Conservation (phyloP, 2,888 invertebrate species). For the Eubasilissa splendida region DNA sequence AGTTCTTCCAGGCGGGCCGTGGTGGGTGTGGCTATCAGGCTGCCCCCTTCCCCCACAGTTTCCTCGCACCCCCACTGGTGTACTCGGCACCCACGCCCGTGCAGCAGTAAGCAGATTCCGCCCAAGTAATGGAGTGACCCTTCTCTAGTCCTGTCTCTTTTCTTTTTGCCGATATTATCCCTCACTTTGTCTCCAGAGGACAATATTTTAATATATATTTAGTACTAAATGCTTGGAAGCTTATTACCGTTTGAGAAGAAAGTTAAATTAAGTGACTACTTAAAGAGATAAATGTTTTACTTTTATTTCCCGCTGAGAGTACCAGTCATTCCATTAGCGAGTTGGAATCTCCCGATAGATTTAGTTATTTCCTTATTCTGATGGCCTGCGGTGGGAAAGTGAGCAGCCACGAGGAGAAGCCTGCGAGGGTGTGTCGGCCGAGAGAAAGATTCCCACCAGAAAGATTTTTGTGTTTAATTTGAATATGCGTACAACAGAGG, state of each 20-base stretch:
- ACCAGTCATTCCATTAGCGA: conserved; percentile 56
- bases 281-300: conserved; percentile 16
- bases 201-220: conserved; percentile 8
- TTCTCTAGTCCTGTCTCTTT: conserved; percentile 48
- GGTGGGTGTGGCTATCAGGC: conserved; percentile 80
- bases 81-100: conserved; percentile 77
- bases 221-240: conserved; percentile 18
- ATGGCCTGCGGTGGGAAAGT: neutral
- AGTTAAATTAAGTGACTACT: conserved; percentile 21
- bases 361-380: conserved; percentile 51
- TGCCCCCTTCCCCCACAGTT: conserved; percentile 76
- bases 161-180: conserved; percentile 9
- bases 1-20: conserved; percentile 82
- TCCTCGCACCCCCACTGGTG: conserved; percentile 73
- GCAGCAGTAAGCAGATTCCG: conserved; percentile 76
- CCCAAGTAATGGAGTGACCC: conserved; percentile 54
- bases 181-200: neutral
- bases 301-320: conserved; percentile 20
- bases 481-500: conserved; percentile 53
- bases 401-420: neutral
- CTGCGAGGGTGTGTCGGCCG: neutral
- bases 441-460: neutral
- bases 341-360: conserved; percentile 56
- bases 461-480: conserved; percentile 38
- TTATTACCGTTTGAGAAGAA: neutral